Evolutionary conservation across 2,113 vertebrate genomes (phyloP).

Genomic region (Pavo muticus): DNA sequence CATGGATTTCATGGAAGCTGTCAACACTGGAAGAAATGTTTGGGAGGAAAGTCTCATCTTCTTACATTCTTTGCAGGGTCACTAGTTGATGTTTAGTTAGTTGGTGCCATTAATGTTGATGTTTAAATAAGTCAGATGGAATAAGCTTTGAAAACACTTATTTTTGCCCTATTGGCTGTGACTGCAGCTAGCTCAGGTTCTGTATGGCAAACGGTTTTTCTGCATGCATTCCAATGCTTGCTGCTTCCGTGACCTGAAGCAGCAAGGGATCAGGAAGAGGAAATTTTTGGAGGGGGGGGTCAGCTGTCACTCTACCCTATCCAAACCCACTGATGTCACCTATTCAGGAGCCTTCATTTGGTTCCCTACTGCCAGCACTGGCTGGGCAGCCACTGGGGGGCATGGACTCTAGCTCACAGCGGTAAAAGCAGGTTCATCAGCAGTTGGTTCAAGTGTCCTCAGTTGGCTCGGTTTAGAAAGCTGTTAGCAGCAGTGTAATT

Average conservation of each 20-base stretch:
- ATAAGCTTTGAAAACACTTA: neutral
- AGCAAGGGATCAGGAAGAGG: neutral
- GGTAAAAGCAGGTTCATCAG: neutral
- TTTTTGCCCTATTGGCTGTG: neutral
- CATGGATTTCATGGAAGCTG: neutral
- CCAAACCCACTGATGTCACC: neutral
- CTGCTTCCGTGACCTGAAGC: neutral
- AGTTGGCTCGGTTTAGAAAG: neutral
- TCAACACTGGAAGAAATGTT: neutral
- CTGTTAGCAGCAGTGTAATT: rapidly evolving
- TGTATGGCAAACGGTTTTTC: neutral
- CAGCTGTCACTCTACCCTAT: rapidly evolving
- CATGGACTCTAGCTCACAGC: neutral
- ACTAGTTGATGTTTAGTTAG: slow-evolving; percentile 33
- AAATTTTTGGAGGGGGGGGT: neutral
- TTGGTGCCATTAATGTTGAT: slow-evolving; percentile 13
- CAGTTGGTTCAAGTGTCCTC: neutral
- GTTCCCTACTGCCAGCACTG: no score
- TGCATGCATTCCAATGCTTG: neutral
- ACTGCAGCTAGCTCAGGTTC: neutral
- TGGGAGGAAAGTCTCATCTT: slow-evolving; percentile 30
- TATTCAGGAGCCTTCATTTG: neutral
- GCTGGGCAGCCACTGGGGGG: neutral
- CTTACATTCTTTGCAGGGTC: neutral
- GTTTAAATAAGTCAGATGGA: slow-evolving; percentile 12